Conservation (phyloP, 2,888 invertebrate genomes). For the Eupithecia insigniata region DNA sequence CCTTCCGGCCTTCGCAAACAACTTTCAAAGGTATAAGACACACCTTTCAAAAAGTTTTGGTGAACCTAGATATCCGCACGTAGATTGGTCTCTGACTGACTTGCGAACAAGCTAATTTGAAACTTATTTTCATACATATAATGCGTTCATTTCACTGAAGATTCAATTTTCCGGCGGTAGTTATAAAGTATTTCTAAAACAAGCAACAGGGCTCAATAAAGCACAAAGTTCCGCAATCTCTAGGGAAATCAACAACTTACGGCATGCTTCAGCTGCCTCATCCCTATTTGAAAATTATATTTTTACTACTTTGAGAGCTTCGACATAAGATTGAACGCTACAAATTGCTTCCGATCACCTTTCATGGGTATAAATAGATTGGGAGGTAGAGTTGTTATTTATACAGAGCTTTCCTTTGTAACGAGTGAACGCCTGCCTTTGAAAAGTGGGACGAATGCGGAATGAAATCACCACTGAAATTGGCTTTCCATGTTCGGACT, state of each 20-base stretch:
- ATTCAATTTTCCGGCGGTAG: neutral
- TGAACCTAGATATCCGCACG: conserved; percentile 4
- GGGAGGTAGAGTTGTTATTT: neutral
- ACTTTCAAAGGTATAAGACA: conserved; percentile 37
- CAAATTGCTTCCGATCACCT: neutral
- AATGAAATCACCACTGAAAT: too few species aligned
- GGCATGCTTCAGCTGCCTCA: conserved; percentile 37
- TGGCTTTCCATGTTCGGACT: too few species aligned
- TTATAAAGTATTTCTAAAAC: conserved; percentile 34
- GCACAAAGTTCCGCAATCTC: conserved; percentile 40
- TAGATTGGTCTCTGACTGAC: neutral
- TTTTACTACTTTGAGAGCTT: conserved; percentile 6
- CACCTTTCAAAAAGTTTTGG: conserved; percentile 40
- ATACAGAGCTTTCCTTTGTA: neutral
- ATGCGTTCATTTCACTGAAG: conserved; percentile 1
- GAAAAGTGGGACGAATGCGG: too few species aligned
- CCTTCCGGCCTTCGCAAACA: conserved; percentile 24
- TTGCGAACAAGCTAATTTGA: conserved; percentile 8
- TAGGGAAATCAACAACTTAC: conserved; percentile 44
- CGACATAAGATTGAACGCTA: neutral
- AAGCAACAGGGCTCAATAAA: conserved; percentile 42
- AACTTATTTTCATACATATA: neutral
- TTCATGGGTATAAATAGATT: neutral
- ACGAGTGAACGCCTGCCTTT: too few species aligned
- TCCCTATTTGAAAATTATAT: conserved; percentile 29